phyloP scores from a whole-genome alignment of 2,113 vertebrate species.

The Accipiter cooperii region DNA sequence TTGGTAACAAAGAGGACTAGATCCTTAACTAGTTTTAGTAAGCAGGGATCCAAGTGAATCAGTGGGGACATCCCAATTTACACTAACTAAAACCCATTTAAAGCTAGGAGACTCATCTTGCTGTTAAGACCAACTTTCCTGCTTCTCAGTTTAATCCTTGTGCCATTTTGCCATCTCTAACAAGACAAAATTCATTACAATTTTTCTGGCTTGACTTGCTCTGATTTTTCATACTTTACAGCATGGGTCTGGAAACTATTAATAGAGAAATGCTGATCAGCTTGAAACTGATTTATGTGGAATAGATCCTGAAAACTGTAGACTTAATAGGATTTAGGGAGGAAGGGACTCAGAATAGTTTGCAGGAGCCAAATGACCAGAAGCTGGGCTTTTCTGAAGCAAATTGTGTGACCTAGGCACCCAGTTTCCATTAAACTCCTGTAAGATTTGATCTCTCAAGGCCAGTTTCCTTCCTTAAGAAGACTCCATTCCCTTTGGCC shows the following conservation, averaged over 20 bases:
- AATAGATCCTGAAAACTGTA: not conserved
- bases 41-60: not conserved
- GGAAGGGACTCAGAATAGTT: not conserved
- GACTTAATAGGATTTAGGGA: constrained; percentile 1
- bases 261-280: constrained; percentile 24
- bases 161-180: not conserved
- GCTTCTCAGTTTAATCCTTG: not conserved
- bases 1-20: not conserved
- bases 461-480: not conserved
- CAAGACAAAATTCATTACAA: not conserved
- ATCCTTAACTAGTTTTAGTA: not conserved
- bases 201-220: not conserved
- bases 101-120: not conserved
- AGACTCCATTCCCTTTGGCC: not conserved
- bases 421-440: not conserved
- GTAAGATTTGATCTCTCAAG: not conserved
- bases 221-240: not conserved
- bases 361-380: not conserved
- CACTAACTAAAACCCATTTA: not conserved
- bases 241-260: constrained; percentile 4
- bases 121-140: not conserved
- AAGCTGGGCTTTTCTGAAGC: not conserved
- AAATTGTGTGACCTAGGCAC: not conserved
- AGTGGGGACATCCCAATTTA: not conserved
- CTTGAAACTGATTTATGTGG: constrained; percentile 23